phyloP scores from a whole-genome alignment of 2,113 vertebrate genomes.

The Macrotis lagotis region DNA sequence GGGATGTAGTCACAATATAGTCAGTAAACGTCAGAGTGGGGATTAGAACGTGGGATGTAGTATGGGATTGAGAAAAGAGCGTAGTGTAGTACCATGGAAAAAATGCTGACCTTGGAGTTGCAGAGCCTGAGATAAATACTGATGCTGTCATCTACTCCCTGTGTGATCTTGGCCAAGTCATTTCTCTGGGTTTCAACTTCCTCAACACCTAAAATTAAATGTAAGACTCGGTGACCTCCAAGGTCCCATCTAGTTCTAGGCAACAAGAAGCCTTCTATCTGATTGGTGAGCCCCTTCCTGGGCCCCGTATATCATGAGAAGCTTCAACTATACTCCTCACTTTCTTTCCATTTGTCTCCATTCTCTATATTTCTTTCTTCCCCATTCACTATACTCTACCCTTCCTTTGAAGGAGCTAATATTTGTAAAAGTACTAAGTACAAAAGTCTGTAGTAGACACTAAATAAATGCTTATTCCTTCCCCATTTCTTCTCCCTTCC shows the following conservation, averaged over 20 bases:
- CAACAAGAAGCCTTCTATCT: background rate
- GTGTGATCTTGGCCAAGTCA: background rate
- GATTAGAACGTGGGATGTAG: background rate
- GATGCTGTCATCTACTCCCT: background rate
- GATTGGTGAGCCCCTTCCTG: background rate
- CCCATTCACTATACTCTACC: background rate
- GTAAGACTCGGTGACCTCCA: background rate
- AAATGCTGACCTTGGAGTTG: background rate
- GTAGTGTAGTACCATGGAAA: background rate
- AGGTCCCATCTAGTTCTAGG: background rate
- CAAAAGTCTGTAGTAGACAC: background rate
- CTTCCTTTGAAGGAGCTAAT: background rate
- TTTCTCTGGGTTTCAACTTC: background rate
- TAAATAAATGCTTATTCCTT: background rate
- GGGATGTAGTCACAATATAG: background rate
- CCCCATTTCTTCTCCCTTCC: background rate
- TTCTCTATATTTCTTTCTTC: background rate
- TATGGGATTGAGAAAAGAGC: background rate
- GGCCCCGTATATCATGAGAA: background rate
- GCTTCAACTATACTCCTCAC: background rate
- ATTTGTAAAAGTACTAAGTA: background rate
- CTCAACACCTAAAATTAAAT: background rate
- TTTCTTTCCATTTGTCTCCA: background rate
- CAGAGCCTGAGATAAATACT: background rate
- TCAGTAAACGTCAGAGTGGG: background rate